phyloP scores from a whole-genome alignment of 2,113 vertebrate genomes.

The Nicator chloris region DNA sequence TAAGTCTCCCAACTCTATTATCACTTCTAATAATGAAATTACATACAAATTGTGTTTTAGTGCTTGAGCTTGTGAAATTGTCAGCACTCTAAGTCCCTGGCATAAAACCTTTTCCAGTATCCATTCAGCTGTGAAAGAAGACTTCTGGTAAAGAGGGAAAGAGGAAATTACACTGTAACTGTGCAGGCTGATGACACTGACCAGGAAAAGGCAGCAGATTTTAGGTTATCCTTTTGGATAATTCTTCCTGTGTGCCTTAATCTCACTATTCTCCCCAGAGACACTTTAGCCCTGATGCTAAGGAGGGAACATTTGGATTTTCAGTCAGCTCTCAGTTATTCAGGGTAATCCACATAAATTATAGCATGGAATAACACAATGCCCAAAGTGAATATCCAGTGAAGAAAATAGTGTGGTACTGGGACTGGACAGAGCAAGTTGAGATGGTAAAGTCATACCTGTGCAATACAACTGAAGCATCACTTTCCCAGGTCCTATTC shows the following conservation, averaged over 20 bases:
- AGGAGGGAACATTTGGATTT: not conserved
- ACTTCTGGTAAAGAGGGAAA: not conserved
- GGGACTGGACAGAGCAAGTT: not conserved
- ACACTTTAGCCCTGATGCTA: not conserved
- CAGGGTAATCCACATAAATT: not conserved
- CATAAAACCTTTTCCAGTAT: not conserved
- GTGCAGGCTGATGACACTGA: not conserved
- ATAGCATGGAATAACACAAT: not conserved
- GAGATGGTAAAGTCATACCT: not conserved
- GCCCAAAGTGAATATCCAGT: not conserved
- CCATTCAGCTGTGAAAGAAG: not conserved
- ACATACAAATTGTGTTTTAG: constrained; percentile 32
- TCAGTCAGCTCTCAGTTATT: not conserved
- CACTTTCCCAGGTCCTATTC: not conserved
- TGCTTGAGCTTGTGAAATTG: constrained; percentile 6
- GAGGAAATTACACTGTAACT: not conserved
- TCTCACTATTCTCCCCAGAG: constrained; percentile 14
- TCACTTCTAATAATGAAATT: constrained; percentile 39
- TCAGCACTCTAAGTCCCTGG: not conserved
- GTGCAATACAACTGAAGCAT: not conserved
- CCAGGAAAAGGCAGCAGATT: not conserved
- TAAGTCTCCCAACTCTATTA: constrained; percentile 28
- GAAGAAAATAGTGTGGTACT: not conserved
- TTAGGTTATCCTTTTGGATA: constrained; percentile 18
- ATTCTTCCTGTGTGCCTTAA: constrained; percentile 16